Evolutionary conservation across 2,797 vertebrate species (phyloP).

Genomic region (Trachops cirrhosus): DNA sequence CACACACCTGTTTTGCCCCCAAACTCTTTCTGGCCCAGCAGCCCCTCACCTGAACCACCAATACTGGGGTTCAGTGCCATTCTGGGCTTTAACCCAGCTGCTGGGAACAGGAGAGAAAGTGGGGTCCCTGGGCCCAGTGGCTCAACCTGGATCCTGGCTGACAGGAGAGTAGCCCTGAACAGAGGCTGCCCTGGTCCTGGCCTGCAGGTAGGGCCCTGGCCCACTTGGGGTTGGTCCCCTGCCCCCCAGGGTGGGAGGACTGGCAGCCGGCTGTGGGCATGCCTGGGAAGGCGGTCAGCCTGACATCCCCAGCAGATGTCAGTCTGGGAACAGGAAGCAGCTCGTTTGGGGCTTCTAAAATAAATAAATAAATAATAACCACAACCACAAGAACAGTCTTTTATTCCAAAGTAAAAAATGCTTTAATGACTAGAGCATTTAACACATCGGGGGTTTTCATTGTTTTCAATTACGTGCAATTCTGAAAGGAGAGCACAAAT

Average conservation of each 20-base stretch:
- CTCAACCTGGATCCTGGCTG: fast-evolving
- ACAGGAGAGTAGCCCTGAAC: not conserved
- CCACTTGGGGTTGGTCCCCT: not conserved
- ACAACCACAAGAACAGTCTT: slow-evolving; percentile 70
- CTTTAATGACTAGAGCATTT: slow-evolving; percentile 81
- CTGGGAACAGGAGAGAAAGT: not conserved
- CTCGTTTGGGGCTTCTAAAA: slow-evolving; percentile 76
- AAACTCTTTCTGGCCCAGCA: not conserved
- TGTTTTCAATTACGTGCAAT: slow-evolving; percentile 83
- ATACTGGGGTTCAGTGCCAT: not conserved
- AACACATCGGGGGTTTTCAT: slow-evolving; percentile 78
- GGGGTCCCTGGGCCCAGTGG: fast-evolving
- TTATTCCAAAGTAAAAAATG: slow-evolving; percentile 80
- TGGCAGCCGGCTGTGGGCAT: slow-evolving; percentile 69
- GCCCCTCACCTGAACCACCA: not conserved
- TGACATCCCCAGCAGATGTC: slow-evolving; percentile 77
- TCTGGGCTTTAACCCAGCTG: not conserved
- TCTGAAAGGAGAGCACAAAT: slow-evolving; percentile 80
- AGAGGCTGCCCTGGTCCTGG: fast-evolving
- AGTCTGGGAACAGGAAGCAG: slow-evolving; percentile 74
- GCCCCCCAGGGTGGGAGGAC: not conserved
- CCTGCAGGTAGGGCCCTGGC: not conserved
- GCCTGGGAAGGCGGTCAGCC: slow-evolving; percentile 51
- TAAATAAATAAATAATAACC: slow-evolving; percentile 73
- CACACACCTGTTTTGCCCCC: not conserved